phyloP scores from a whole-genome alignment of 1,140 invertebrate species.

The Maniola jurtina region DNA sequence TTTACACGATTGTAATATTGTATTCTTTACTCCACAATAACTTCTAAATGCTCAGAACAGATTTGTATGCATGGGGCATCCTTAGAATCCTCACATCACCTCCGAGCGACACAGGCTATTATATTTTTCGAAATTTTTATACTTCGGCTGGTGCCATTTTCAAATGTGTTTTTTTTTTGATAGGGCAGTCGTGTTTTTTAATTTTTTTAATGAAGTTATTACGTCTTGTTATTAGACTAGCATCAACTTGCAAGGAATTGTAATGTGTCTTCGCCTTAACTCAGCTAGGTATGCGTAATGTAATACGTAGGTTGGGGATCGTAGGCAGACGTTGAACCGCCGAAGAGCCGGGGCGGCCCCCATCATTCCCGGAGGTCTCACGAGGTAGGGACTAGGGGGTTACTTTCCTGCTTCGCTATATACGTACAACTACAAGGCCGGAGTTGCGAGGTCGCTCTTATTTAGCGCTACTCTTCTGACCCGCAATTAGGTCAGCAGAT shows the following conservation, averaged over 20 bases:
- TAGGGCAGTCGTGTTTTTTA: background rate
- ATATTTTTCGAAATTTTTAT: too few species aligned
- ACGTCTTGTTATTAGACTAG: too few species aligned
- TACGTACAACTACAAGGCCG: conserved; percentile 28
- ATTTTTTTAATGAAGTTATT: background rate
- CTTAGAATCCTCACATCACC: too few species aligned
- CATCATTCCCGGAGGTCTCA: conserved; percentile 42
- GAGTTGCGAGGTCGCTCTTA: conserved; percentile 34
- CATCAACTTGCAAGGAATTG: background rate
- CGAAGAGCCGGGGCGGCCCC: conserved; percentile 44
- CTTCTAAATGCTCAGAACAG: too few species aligned
- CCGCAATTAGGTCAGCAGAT: conserved; percentile 39
- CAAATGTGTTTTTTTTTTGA: too few species aligned
- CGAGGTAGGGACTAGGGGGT: conserved; percentile 38
- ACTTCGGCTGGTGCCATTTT: too few species aligned
- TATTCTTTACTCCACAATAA: too few species aligned
- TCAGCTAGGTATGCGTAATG: conserved; percentile 26
- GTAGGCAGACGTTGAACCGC: conserved; percentile 19
- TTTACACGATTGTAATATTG: too few species aligned
- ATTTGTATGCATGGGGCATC: too few species aligned
- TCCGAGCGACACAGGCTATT: too few species aligned
- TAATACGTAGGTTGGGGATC: conserved; percentile 29
- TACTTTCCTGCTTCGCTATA: conserved; percentile 43
- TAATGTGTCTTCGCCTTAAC: conserved; percentile 14
- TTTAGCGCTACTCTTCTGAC: conserved; percentile 28